Percentiles rank a stretch among this genome's conserved stretches.
These are phyloP conservation scores for Scolopax mira DNA, from an alignment of 2,113 vertebrate genomes.

Conservation along the genomic window DNA sequence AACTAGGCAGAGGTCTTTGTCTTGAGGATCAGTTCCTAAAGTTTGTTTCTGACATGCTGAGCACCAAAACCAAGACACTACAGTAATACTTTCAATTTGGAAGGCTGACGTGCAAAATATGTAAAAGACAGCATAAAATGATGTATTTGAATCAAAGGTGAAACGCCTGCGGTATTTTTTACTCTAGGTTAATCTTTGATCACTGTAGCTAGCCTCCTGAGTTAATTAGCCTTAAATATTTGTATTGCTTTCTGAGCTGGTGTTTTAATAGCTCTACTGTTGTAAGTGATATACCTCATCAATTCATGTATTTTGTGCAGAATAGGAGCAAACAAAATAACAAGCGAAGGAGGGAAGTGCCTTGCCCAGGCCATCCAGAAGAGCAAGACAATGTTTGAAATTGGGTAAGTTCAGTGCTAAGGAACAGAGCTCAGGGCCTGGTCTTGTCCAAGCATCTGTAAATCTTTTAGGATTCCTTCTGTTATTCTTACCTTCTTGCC, in stretches of 20 bases:
- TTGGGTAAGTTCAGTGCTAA: slow-evolving; percentile 81
- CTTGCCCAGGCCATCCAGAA: slow-evolving; percentile 85
- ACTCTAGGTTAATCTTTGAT: background rate
- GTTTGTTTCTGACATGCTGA: background rate
- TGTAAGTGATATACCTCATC: background rate
- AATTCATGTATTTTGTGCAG: slow-evolving; percentile 65
- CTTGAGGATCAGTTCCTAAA: background rate
- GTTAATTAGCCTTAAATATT: background rate
- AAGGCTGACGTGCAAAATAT: background rate
- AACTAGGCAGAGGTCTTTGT: background rate
- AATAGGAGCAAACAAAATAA: slow-evolving; percentile 90
- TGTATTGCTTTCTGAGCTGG: background rate
- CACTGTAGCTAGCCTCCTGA: background rate
- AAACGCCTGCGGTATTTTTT: background rate
- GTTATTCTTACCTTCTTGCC: background rate
- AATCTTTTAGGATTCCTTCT: background rate
- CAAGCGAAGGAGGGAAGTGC: slow-evolving; percentile 80
- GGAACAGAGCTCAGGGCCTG: background rate
- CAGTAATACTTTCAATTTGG: background rate
- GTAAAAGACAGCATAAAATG: background rate
- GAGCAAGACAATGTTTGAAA: slow-evolving; percentile 85
- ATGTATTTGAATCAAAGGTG: background rate
- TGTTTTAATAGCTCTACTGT: background rate
- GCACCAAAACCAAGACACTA: background rate
- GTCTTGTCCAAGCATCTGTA: background rate